Conservation (phyloP, 2,113 vertebrate genomes). For the Ciconia stormi region DNA sequence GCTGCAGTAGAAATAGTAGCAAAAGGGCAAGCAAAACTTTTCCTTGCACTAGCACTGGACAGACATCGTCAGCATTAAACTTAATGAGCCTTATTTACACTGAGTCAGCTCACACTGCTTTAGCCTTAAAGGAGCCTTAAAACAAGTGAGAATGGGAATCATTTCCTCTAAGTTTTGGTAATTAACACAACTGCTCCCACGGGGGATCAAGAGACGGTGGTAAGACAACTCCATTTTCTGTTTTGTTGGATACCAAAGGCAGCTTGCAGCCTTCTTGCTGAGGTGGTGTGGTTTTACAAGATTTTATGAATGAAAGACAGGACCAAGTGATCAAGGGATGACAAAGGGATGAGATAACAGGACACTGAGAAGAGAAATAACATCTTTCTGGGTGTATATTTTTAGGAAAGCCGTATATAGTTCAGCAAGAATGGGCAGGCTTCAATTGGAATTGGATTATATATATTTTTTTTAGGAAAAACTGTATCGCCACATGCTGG, state of each 20-base stretch:
- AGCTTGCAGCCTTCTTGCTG: neutral
- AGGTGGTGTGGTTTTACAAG: neutral
- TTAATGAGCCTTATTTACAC: neutral
- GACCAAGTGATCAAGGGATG: neutral
- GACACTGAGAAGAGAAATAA: neutral
- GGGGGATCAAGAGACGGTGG: neutral
- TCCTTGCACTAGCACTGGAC: neutral
- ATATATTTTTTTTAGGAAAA: neutral
- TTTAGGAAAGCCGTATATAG: neutral
- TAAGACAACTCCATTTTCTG: neutral
- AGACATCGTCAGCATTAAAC: conserved; percentile 1
- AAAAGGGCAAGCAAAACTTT: neutral
- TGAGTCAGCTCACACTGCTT: neutral
- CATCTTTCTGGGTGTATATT: neutral
- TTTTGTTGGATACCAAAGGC: neutral
- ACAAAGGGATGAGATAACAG: neutral
- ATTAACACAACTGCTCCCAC: neutral
- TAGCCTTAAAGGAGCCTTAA: neutral
- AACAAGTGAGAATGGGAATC: neutral
- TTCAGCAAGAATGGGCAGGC: neutral
- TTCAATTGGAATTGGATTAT: neutral
- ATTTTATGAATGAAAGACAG: neutral
- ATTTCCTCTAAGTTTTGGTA: conserved; percentile 3
- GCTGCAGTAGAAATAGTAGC: neutral
- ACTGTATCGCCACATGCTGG: accelerated